Percentiles rank a stretch among this genome's conserved stretches.
Conservation (phyloP, 1,140 invertebrate species). For the Aphelinus certus region DNA sequence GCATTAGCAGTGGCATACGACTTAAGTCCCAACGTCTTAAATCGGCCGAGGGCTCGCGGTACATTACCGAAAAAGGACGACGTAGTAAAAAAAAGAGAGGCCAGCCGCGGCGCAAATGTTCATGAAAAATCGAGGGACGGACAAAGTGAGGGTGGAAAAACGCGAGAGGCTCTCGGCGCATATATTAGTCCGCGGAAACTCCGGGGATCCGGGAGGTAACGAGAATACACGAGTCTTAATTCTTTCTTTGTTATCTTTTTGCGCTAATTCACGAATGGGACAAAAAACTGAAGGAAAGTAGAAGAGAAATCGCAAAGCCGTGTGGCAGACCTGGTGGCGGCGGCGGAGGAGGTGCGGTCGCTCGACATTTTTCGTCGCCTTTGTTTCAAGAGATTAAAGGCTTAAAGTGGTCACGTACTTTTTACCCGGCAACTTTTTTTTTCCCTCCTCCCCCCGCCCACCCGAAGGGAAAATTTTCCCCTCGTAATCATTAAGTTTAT, state of each 20-base stretch:
- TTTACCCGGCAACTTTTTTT: not conserved
- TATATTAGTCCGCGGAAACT: constrained; percentile 52
- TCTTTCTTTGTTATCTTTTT: constrained; percentile 62
- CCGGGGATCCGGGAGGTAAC: constrained; percentile 34
- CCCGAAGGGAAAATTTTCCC: not conserved
- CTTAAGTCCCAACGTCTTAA: no score
- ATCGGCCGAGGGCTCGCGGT: no score
- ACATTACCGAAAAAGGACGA: no score
- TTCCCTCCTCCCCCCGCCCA: not conserved
- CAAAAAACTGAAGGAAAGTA: constrained; percentile 43
- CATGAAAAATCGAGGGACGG: constrained; percentile 24
- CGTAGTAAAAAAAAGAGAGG: constrained; percentile 10
- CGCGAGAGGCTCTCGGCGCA: constrained; percentile 43
- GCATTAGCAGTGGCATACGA: no score
- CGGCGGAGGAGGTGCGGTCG: constrained; percentile 17
- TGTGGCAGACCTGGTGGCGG: constrained; percentile 22
- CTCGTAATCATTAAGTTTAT: no score
- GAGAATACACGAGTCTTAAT: constrained; percentile 57
- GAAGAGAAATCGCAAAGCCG: constrained; percentile 28
- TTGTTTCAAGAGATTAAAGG: constrained; percentile 59
- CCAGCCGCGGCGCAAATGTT: constrained; percentile 49
- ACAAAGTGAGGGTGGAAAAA: not conserved
- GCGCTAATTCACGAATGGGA: constrained; percentile 52
- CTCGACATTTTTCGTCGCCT: constrained; percentile 54
- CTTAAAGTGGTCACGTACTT: constrained; percentile 50